Conservation (phyloP, 2,797 vertebrate species). For the Halcyon smyrnensis region DNA sequence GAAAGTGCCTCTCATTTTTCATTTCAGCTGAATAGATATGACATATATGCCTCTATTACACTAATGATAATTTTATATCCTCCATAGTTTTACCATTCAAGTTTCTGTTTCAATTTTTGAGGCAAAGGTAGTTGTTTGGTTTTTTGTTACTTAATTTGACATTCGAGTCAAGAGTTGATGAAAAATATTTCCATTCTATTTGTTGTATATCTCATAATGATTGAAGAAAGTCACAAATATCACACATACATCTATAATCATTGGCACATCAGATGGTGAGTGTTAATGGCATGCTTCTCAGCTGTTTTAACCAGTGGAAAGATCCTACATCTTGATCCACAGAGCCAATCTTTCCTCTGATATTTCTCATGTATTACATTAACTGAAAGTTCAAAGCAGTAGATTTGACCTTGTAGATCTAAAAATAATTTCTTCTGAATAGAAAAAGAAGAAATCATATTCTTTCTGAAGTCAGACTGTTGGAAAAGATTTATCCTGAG, state of each 20-base stretch:
- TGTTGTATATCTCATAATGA: not conserved
- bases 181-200: not conserved
- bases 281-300: not conserved
- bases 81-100: not conserved
- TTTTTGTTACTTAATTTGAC: not conserved
- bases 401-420: not conserved
- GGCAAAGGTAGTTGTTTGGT: accelerated
- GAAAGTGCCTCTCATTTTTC: not conserved
- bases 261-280: not conserved
- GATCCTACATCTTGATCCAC: not conserved
- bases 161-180: not conserved
- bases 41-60: not conserved
- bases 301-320: not conserved
- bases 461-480: not conserved
- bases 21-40: not conserved
- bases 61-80: not conserved
- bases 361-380: not conserved
- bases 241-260: not conserved
- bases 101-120: not conserved
- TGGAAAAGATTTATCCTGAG: not conserved
- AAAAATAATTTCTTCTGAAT: not conserved
- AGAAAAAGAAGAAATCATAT: not conserved
- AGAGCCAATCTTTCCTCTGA: not conserved
- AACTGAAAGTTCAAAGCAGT: not conserved
- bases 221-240: not conserved